These are phyloP conservation scores for Pseudocheirus occidentalis DNA, from an alignment of 2,797 vertebrate genomes.

Conservation along the genomic window DNA sequence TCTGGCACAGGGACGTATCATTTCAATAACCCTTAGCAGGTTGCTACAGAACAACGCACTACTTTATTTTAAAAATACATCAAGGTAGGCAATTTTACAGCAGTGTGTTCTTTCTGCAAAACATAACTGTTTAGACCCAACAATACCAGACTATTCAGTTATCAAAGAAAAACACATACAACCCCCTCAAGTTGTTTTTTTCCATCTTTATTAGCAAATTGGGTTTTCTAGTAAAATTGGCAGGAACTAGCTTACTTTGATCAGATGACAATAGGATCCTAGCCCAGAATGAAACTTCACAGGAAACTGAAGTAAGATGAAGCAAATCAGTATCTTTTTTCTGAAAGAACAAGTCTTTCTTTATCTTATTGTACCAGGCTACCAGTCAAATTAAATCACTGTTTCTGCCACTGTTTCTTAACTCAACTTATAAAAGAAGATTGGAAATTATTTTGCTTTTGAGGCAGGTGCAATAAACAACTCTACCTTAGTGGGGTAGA, in stretches of 20 bases:
- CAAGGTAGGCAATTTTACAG: slow-evolving; percentile 21
- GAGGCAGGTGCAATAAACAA: background rate
- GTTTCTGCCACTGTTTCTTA: background rate
- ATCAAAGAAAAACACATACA: background rate
- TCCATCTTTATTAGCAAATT: slow-evolving; percentile 44
- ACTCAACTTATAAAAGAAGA: background rate
- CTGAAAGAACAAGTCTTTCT: background rate
- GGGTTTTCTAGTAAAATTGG: slow-evolving; percentile 40
- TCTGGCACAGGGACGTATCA: slow-evolving; percentile 12
- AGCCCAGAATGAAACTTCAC: slow-evolving; percentile 61
- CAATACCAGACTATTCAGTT: slow-evolving; percentile 29
- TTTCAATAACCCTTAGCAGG: slow-evolving; percentile 24
- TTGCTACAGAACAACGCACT: background rate
- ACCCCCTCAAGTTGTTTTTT: slow-evolving; percentile 11
- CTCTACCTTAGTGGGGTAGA: background rate
- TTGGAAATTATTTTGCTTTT: background rate
- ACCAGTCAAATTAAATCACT: background rate
- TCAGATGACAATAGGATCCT: slow-evolving; percentile 58
- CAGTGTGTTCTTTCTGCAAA: background rate
- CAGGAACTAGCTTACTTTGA: slow-evolving; percentile 59
- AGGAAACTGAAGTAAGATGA: slow-evolving; percentile 1
- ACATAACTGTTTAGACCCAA: slow-evolving; percentile 45
- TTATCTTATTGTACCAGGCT: background rate
- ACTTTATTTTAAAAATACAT: slow-evolving; percentile 25
- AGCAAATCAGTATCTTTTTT: background rate